phyloP scores from a whole-genome alignment of 2,113 vertebrate genomes.

The Poeciliopsis prolifica region DNA sequence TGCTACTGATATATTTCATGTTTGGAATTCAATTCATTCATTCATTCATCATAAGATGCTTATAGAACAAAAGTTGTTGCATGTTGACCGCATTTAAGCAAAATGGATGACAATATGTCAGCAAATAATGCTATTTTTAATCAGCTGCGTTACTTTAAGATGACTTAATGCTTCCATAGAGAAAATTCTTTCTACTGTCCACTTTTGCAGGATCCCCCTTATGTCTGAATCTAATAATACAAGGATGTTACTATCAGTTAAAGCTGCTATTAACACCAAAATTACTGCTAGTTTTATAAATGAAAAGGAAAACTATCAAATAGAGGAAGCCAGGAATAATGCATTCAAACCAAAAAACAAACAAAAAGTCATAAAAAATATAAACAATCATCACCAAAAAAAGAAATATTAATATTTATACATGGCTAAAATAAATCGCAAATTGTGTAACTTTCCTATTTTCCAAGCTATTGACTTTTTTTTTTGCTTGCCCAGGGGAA shows the following conservation, averaged over 20 bases:
- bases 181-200: neutral
- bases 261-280: neutral
- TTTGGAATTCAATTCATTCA: too few species aligned
- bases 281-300: too few species aligned
- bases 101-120: neutral
- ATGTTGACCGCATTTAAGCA: neutral
- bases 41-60: too few species aligned
- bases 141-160: neutral
- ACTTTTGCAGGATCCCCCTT: neutral
- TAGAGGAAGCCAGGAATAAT: too few species aligned
- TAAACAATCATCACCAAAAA: neutral
- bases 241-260: neutral
- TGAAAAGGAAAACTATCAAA: too few species aligned
- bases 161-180: neutral
- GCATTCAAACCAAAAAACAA: too few species aligned
- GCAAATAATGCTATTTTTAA: neutral
- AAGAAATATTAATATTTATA: too few species aligned
- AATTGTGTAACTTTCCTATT: conserved; percentile 16
- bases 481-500: conserved; percentile 36
- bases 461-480: conserved; percentile 53
- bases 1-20: too few species aligned
- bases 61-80: too few species aligned
- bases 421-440: neutral
- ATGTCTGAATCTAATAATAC: neutral
- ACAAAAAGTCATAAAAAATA: neutral